Evolutionary conservation across 1,140 invertebrate species (phyloP).

Genomic region (Dysdera silvatica): DNA sequence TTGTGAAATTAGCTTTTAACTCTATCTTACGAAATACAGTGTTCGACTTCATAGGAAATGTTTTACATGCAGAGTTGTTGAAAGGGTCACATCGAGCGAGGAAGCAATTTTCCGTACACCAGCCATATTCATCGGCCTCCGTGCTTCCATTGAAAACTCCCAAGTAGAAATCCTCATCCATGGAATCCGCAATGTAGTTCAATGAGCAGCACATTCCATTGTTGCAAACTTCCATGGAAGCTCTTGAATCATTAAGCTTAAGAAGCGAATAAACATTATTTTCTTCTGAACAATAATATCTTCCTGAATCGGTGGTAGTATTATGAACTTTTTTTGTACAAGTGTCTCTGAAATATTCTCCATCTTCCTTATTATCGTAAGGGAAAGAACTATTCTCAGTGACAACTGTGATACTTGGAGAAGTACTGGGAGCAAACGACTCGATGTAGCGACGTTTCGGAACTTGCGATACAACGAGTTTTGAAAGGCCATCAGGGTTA

Average conservation of each 20-base stretch:
- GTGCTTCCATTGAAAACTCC: conserved; percentile 1
- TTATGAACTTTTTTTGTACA: no score
- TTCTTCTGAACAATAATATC: conserved; percentile 8
- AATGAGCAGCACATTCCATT: conserved; percentile 28
- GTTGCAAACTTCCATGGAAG: conserved; percentile 5
- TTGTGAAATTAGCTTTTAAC: conserved; percentile 12
- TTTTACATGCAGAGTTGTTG: neutral
- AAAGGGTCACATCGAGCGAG: conserved; percentile 10
- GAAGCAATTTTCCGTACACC: conserved; percentile 9
- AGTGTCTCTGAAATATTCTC: no score
- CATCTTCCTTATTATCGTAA: no score
- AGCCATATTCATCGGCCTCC: neutral
- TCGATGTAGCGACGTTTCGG: neutral
- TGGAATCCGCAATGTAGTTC: neutral
- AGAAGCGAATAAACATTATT: conserved; percentile 9
- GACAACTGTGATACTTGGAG: neutral
- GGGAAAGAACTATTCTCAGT: neutral
- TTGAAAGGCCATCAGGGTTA: neutral
- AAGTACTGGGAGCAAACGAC: neutral
- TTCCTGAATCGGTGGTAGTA: no score
- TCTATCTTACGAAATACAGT: neutral
- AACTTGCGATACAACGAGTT: neutral
- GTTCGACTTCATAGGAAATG: conserved; percentile 3
- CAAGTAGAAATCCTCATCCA: conserved; percentile 7
- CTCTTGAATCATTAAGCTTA: neutral